Conservation (phyloP, 2,888 invertebrate genomes). For the Drosophila formosana region DNA sequence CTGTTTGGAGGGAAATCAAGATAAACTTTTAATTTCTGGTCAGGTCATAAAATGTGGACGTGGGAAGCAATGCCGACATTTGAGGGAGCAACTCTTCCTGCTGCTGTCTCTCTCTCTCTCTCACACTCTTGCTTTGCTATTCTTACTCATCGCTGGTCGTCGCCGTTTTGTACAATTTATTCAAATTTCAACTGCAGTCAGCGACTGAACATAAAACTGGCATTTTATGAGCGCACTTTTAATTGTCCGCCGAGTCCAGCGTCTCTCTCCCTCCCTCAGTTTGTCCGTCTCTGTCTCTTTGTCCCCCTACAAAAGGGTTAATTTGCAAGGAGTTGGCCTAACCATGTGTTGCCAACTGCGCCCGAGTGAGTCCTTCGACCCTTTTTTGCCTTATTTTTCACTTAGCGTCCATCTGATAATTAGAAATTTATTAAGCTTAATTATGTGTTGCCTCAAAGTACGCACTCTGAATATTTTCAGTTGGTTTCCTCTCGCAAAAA, state of each 20-base stretch:
- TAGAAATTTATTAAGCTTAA: slow-evolving; percentile 80
- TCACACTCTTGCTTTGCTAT: neutral
- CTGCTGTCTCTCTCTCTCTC: neutral
- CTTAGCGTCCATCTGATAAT: slow-evolving; percentile 80
- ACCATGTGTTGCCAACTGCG: slow-evolving; percentile 62
- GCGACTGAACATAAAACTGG: slow-evolving; percentile 70
- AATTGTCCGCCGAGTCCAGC: slow-evolving; percentile 49
- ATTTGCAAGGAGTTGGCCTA: slow-evolving; percentile 61
- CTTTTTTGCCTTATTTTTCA: slow-evolving; percentile 56
- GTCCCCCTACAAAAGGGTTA: slow-evolving; percentile 62
- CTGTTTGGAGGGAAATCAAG: slow-evolving; percentile 77
- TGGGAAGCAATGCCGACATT: slow-evolving; percentile 62
- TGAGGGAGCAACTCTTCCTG: slow-evolving; percentile 28
- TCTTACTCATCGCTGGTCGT: slow-evolving; percentile 7
- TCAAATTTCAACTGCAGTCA: slow-evolving; percentile 79
- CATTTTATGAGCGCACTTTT: slow-evolving; percentile 76
- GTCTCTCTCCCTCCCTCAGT: neutral
- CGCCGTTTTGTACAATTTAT: slow-evolving; percentile 80
- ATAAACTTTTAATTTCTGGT: slow-evolving; percentile 81
- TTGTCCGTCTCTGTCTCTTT: neutral
- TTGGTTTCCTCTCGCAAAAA: slow-evolving; percentile 25
- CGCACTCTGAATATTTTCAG: slow-evolving; percentile 69
- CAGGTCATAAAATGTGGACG: slow-evolving; percentile 72
- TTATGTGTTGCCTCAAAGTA: slow-evolving; percentile 80
- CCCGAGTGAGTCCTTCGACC: slow-evolving; percentile 1